These are phyloP conservation scores for Bombyx mandarina DNA, from an alignment of 1,140 invertebrate species.

Conservation along the genomic window DNA sequence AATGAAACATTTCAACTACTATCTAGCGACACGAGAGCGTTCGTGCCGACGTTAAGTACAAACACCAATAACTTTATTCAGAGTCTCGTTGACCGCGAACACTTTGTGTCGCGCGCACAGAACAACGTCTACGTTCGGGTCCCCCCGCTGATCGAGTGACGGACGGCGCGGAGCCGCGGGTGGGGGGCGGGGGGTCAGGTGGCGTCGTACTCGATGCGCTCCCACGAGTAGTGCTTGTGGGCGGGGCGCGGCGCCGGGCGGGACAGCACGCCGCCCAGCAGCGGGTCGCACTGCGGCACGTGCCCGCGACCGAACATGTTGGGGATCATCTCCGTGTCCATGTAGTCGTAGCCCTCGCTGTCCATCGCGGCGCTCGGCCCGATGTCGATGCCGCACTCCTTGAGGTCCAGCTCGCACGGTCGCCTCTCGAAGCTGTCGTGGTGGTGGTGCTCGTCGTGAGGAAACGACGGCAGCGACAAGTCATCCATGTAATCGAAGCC, in stretches of 20 bases:
- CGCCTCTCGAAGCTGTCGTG: slow-evolving; percentile 38
- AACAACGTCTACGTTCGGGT: slow-evolving; percentile 1
- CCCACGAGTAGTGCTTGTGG: slow-evolving; percentile 64
- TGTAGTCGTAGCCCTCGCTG: slow-evolving; percentile 43
- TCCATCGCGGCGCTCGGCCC: slow-evolving; percentile 47
- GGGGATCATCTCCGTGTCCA: slow-evolving; percentile 56
- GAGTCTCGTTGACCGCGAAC: slow-evolving; percentile 38
- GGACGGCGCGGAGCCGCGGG: neutral
- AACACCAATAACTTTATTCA: slow-evolving; percentile 33
- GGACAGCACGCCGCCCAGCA: slow-evolving; percentile 54
- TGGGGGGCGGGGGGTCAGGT: slow-evolving; percentile 46
- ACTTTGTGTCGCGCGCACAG: slow-evolving; percentile 43
- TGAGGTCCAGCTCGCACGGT: slow-evolving; percentile 54
- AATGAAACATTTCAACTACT: slow-evolving; percentile 38
- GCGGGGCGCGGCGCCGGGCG: slow-evolving; percentile 49
- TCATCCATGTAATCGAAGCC: slow-evolving; percentile 59
- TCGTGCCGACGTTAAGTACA: slow-evolving; percentile 56
- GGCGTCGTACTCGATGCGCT: slow-evolving; percentile 61
- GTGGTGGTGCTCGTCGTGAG: slow-evolving; percentile 47
- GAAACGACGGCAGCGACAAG: slow-evolving; percentile 51
- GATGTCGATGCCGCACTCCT: slow-evolving; percentile 52
- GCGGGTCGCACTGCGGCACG: slow-evolving; percentile 60
- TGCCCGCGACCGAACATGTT: slow-evolving; percentile 57
- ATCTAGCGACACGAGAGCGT: slow-evolving; percentile 57
- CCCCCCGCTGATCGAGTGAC: neutral